phyloP scores from a whole-genome alignment of 64 coral and sea anemone species.

The Porites australiensis region DNA sequence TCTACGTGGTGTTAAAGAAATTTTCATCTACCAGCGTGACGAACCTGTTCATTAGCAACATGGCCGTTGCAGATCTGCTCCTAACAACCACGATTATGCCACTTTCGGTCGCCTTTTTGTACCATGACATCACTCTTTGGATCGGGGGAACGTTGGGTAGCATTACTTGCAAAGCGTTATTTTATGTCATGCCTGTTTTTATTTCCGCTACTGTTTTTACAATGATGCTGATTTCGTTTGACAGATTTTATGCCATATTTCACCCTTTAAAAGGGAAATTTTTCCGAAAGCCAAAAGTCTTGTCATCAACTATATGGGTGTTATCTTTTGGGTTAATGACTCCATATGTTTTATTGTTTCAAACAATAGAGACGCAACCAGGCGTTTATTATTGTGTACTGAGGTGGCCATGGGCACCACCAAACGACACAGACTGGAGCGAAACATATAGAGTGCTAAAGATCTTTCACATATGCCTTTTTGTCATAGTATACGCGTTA shows the following conservation, averaged over 20 bases:
- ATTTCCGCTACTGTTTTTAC: constrained; percentile 62
- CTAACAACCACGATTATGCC: constrained; percentile 51
- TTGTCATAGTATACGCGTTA: constrained; percentile 40
- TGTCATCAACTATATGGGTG: constrained; percentile 45
- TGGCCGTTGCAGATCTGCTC: constrained; percentile 66
- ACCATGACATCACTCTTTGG: not conserved
- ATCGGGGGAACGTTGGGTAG: constrained; percentile 19
- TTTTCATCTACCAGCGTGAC: not conserved
- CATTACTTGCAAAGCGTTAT: constrained; percentile 41
- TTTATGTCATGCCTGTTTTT: constrained; percentile 35
- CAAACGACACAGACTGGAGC: not conserved
- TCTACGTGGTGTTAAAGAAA: constrained; percentile 20
- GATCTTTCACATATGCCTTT: constrained; percentile 43
- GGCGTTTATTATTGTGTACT: not conserved
- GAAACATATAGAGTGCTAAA: not conserved
- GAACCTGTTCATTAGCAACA: constrained; percentile 25
- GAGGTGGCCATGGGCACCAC: not conserved
- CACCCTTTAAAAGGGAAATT: constrained; percentile 38
- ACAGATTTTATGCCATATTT: constrained; percentile 60
- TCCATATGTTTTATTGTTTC: not conserved
- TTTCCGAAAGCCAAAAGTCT: constrained; percentile 43
- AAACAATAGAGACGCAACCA: too few species aligned
- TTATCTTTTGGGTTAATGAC: constrained; percentile 43
- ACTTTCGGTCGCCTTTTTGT: constrained; percentile 40
- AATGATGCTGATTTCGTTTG: constrained; percentile 61